These are phyloP conservation scores for Zootermopsis nevadensis DNA, from an alignment of 2,888 invertebrate genomes.

Conservation along the genomic window DNA sequence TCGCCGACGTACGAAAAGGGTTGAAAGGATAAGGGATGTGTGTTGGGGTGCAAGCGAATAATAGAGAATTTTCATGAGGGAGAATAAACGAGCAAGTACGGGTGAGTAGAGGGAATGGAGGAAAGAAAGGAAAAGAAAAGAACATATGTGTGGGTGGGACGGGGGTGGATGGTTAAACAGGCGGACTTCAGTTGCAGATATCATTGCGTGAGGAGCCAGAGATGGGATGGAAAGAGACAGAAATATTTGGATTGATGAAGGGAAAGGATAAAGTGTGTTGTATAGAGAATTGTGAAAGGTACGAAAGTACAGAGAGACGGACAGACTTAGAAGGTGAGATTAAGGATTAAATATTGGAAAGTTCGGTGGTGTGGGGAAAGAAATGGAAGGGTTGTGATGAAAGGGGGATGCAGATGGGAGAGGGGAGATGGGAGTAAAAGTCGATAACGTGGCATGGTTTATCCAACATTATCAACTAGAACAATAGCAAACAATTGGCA, in stretches of 20 bases:
- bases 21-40: constrained; percentile 53
- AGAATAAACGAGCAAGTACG: constrained; percentile 37
- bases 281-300: constrained; percentile 22
- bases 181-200: constrained; percentile 52
- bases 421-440: constrained; percentile 42
- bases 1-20: constrained; percentile 46
- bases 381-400: constrained; percentile 16
- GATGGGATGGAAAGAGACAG: constrained; percentile 49
- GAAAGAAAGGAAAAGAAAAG: neutral
- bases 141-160: neutral
- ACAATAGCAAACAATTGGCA: constrained; percentile 45
- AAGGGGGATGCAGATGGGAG: constrained; percentile 29
- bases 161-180: constrained; percentile 29
- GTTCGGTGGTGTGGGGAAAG: constrained; percentile 17
- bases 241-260: constrained; percentile 50
- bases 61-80: constrained; percentile 52
- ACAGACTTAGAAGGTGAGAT: constrained; percentile 32
- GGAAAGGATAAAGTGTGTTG: constrained; percentile 31
- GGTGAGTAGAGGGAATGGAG: constrained; percentile 29
- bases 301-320: neutral
- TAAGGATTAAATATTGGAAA: constrained; percentile 43
- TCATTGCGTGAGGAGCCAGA: constrained; percentile 47
- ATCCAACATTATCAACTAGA: constrained; percentile 49
- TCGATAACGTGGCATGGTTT: constrained; percentile 48
- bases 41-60: constrained; percentile 51